phyloP scores from a whole-genome alignment of 2,113 vertebrate genomes.

The Phaethon lepturus region DNA sequence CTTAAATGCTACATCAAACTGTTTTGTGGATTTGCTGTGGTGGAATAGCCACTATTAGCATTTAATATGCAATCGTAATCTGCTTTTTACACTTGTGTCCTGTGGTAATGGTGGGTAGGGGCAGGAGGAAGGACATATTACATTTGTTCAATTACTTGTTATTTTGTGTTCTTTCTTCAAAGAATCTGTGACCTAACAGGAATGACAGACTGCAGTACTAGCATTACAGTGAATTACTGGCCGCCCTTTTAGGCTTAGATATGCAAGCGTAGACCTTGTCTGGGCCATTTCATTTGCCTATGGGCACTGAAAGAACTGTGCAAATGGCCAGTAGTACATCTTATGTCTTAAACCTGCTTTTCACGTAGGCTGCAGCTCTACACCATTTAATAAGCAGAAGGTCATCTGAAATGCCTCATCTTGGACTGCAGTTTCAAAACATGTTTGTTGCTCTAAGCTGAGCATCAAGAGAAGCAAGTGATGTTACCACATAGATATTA shows the following conservation, averaged over 20 bases:
- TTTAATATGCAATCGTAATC: background rate
- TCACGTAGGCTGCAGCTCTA: background rate
- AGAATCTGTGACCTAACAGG: background rate
- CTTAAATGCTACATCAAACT: background rate
- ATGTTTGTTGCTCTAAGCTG: background rate
- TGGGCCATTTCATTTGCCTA: background rate
- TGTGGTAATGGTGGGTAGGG: background rate
- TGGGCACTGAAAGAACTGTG: background rate
- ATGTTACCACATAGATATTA: background rate
- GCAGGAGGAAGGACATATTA: background rate
- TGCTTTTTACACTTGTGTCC: background rate
- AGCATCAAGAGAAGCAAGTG: background rate
- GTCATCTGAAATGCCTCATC: background rate
- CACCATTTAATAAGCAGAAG: background rate
- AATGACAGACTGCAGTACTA: background rate
- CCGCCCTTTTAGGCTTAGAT: background rate
- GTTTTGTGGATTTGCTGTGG: background rate
- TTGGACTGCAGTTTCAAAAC: background rate
- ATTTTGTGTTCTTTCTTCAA: background rate
- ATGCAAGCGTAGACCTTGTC: background rate
- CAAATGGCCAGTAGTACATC: background rate
- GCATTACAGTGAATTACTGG: background rate
- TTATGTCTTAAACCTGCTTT: background rate
- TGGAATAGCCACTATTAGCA: background rate
- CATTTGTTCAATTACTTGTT: background rate